Conservation (phyloP, 2,797 vertebrate genomes). For the Hydrophis major region DNA sequence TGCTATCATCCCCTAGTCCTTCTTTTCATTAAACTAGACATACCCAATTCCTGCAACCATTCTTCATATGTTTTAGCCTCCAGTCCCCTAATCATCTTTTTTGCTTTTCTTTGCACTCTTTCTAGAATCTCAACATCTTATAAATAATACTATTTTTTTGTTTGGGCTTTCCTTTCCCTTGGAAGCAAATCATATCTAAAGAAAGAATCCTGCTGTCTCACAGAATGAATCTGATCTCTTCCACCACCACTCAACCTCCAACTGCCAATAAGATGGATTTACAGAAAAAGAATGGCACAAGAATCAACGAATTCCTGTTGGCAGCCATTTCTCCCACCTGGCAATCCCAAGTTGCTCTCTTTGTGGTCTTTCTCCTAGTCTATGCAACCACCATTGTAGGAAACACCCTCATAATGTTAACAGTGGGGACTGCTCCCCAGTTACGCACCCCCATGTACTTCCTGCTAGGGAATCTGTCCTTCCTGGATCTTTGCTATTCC, state of each 20-base stretch:
- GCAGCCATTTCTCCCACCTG: not conserved
- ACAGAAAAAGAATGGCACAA: not conserved
- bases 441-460: constrained; percentile 56
- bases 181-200: not conserved
- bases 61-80: not conserved
- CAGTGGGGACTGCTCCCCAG: not conserved
- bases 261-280: not conserved
- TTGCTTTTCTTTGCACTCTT: not conserved
- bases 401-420: not conserved
- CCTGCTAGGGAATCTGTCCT: constrained; percentile 56
- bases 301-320: not conserved
- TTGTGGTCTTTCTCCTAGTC: not conserved
- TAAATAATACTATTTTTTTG: not conserved
- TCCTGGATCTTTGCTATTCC: constrained; percentile 57
- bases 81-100: not conserved
- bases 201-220: not conserved
- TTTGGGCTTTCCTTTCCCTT: not conserved
- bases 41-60: not conserved
- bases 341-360: not conserved
- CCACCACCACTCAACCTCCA: not conserved
- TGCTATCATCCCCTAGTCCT: not conserved
- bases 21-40: not conserved
- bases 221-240: not conserved
- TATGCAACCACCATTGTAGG: not conserved
- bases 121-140: not conserved